Evolutionary conservation across 2,113 vertebrate species (phyloP), one percentile per base, ranked within the genome.

Genomic region (Agelaius tricolor): DNA sequence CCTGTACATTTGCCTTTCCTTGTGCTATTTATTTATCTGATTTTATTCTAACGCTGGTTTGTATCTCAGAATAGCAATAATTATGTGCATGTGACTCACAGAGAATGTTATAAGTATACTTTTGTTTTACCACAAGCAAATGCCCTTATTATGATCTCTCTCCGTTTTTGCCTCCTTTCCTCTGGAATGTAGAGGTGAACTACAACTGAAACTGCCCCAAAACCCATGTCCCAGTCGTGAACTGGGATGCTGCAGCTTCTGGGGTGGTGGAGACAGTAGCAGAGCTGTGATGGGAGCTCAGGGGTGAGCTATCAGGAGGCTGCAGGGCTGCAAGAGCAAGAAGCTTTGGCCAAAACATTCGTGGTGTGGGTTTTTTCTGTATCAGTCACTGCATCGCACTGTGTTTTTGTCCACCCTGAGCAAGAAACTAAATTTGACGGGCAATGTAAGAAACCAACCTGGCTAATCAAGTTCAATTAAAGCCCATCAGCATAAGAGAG

Each of bases 201-300:
- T 69, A 63, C 11, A 35, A 33, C 27, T 8, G 3, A 78, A 71
- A 65, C 10, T 65, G 15, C 5, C 9, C 33, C 44, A 52, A 61
- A 62, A 11, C 26, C n/a, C 23, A n/a, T 0, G 0, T 61, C 18
- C 47, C 57, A 33, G 63, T 35, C 3, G 1, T 6, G 4, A 54
- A 46, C 39, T 23, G 43, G 31, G 46, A 46, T 71, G 46, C 30
- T 87, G 51, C 13, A 68, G 62, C 11, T 12, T 17, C 23, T 37
- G 35, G 20, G 7, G 27, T 24, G 6, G 20, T 43, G 39, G 12
- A 54, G 23, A 51, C 43, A 86, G 49, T 44, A 57, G 65, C 46
- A 89, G 47, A 92, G 59, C 72, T 52, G 51, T 52, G 43, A 21
- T 51, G 31, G 26, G 55, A 83, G 58, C 33, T 73, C 30, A 86